Evolutionary conservation across 2,113 vertebrate genomes (phyloP).

Genomic region (Sander vitreus): DNA sequence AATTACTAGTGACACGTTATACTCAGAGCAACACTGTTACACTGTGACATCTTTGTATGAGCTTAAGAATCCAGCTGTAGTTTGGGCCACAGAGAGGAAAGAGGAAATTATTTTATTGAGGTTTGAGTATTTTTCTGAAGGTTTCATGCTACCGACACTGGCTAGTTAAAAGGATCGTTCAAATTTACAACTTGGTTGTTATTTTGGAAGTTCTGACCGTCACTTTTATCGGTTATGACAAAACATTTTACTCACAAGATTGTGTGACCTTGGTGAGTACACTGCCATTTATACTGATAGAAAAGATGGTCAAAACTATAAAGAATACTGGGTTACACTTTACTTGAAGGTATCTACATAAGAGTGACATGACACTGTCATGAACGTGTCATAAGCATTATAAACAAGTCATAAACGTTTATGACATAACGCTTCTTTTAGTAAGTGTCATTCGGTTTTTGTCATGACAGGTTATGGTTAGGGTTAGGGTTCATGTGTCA

Average conservation of each 20-base stretch:
- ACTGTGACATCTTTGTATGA: constrained; percentile 1
- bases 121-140: not conserved
- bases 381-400: too few species aligned
- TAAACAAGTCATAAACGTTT: too few species aligned
- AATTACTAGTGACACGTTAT: not conserved
- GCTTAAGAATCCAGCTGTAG: not conserved
- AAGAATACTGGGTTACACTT: too few species aligned
- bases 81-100: not conserved
- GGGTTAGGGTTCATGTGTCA: too few species aligned
- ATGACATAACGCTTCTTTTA: too few species aligned
- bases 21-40: not conserved
- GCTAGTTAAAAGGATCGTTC: not conserved
- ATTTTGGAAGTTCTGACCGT: not conserved
- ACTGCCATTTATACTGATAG: not conserved
- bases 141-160: too few species aligned
- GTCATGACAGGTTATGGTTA: too few species aligned
- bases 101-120: not conserved
- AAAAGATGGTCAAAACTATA: not conserved
- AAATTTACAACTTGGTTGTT: not conserved
- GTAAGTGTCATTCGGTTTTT: too few species aligned
- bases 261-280: too few species aligned
- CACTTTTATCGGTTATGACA: not conserved
- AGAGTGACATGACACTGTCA: too few species aligned
- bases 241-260: too few species aligned
- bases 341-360: too few species aligned